phyloP scores from a whole-genome alignment of 2,113 vertebrate species.

The Callospermophilus lateralis region DNA sequence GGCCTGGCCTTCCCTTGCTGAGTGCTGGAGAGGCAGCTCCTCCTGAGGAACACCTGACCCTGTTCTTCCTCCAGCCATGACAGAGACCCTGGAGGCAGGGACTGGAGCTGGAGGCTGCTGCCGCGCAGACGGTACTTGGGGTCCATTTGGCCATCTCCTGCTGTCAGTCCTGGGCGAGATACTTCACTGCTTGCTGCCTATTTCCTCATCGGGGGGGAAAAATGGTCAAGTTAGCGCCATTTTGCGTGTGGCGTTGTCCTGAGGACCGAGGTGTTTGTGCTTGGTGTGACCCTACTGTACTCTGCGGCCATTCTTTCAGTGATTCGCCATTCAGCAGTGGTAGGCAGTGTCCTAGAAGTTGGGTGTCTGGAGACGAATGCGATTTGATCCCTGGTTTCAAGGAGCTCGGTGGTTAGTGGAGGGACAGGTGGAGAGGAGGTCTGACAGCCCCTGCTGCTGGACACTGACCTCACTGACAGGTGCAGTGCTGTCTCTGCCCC shows the following conservation, averaged over 20 bases:
- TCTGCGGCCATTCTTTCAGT: not conserved
- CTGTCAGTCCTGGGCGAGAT: not conserved
- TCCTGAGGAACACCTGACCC: not conserved
- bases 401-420: not conserved
- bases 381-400: not conserved
- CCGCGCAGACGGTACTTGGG: not conserved
- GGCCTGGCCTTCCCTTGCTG: conserved; percentile 60
- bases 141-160: not conserved
- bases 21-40: conserved; percentile 23
- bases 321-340: not conserved
- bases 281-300: not conserved
- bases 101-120: not conserved
- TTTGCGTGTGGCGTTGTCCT: not conserved
- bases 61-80: not conserved
- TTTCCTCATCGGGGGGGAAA: not conserved
- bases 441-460: not conserved
- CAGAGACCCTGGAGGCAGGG: not conserved
- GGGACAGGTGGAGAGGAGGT: not conserved
- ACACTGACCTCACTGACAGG: not conserved
- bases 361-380: not conserved
- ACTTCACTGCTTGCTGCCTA: not conserved
- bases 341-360: too few species aligned
- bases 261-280: not conserved
- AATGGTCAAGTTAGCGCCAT: not conserved
- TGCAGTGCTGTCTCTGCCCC: rapidly evolving